Percentiles rank a stretch among this genome's conserved stretches.
Evolutionary conservation across 2,113 vertebrate genomes (phyloP).

Genomic region (Garra rufa): DNA sequence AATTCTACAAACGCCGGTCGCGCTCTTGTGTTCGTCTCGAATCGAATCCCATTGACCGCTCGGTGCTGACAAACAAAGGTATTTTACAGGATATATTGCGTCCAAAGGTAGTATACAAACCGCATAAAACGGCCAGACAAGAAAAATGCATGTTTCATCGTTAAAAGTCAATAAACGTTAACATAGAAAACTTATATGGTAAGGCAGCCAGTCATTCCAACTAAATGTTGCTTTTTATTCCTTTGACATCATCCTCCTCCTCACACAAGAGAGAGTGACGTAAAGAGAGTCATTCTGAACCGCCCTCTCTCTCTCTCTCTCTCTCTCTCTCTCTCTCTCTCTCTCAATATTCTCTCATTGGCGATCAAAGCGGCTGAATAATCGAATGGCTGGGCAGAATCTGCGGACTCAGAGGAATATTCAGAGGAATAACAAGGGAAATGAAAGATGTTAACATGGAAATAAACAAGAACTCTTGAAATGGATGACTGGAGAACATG

Average conservation of each 20-base stretch:
- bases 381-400: background rate
- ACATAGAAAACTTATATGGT: background rate
- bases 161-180: background rate
- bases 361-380: background rate
- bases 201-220: background rate
- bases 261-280: conserved; percentile 48
- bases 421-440: background rate
- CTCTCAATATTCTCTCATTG: background rate
- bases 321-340: conserved; percentile 30
- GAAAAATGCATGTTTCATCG: background rate
- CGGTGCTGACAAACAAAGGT: too few species aligned
- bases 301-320: conserved; percentile 43
- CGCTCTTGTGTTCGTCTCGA: too few species aligned
- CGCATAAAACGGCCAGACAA: too few species aligned
- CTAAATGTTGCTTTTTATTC: too few species aligned
- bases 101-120: too few species aligned
- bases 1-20: too few species aligned
- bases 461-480: background rate
- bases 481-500: conserved; percentile 33
- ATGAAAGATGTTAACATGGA: background rate
- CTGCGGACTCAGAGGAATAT: background rate
- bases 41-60: too few species aligned
- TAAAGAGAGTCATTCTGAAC: conserved; percentile 36
- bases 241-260: background rate
- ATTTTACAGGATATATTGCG: too few species aligned